phyloP scores from a whole-genome alignment of 1,140 invertebrate species.

The Tetramorium simillimum region DNA sequence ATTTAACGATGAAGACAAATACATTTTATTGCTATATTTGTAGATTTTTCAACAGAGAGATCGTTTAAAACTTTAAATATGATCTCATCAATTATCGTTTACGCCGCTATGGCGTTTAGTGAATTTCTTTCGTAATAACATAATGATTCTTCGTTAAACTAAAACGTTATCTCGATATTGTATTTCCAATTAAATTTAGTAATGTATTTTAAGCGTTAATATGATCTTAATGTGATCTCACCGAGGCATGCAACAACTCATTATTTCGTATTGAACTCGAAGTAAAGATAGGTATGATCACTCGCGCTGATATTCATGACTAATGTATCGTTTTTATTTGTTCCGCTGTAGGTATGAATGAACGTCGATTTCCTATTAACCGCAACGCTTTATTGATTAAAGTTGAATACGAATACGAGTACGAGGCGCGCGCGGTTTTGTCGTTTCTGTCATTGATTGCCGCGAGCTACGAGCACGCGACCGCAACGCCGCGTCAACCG shows the following conservation, averaged over 20 bases:
- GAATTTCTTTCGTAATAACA: too few species aligned
- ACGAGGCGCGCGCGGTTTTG: constrained; percentile 18
- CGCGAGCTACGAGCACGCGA: constrained; percentile 3
- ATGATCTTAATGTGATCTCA: neutral
- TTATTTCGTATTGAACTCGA: neutral
- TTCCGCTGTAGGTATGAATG: constrained; percentile 9
- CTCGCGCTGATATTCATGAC: neutral
- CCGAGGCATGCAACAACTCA: too few species aligned
- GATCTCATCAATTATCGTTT: neutral
- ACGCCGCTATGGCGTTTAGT: neutral
- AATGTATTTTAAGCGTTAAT: neutral
- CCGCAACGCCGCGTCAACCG: constrained; percentile 21
- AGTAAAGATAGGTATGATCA: neutral
- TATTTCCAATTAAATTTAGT: neutral
- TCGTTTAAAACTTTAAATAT: neutral
- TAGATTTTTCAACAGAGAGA: neutral
- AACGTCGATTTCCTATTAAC: constrained; percentile 48
- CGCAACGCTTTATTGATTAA: constrained; percentile 53
- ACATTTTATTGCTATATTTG: neutral
- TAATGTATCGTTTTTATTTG: constrained; percentile 51
- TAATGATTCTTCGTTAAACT: neutral
- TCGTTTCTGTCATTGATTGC: constrained; percentile 23
- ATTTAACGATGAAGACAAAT: neutral
- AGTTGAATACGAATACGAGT: constrained; percentile 11
- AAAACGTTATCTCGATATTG: neutral